Base-by-base conservation (phyloP, 1,140 invertebrate species). In the Goniozus legneri region DNA sequence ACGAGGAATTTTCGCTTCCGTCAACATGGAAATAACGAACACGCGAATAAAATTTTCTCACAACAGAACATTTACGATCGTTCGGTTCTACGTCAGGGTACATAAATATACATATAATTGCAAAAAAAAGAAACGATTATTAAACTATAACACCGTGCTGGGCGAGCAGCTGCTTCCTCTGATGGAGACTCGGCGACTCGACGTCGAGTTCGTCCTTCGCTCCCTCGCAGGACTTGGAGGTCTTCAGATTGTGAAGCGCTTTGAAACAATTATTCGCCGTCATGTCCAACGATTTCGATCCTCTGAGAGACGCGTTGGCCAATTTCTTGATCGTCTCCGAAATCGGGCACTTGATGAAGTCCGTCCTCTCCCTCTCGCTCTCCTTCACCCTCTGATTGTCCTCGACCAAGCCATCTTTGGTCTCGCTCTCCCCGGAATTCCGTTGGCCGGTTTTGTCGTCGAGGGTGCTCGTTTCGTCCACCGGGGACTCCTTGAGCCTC, bases 281-380 rank as follows among this genome's bases (percentile, higher is more conserved):
- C 31, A 69, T 69, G 19, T 73, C 70, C 4, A 71, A 41, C 0
- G 70, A 71, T 30, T 72, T 76, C 4, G 71, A 73, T 19, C 60
- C 67, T 27, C 59, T 65, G 8, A 76, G 33, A 10, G 73, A 74
- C 6, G 71, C 72, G 45, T 71, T 76, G 2, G 73, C 69, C 14
- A 76, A 45, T 36, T 74, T 76, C 41, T 66, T 76, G 3, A 75
- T 74, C 0, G 73, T 76, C 33, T 76, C 73, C 0, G 73, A 75
- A 10, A 75, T 76, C 3, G 72, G 73, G 45, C 65, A 71, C 24
- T 69, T 73, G 4, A 70, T 69, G 35, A 73, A 76, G 20, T 73
- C 70, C 13, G 64, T 52, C 35, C 51, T 61, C 2, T 64, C 57
- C 15, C 63, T 65, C 13, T 71, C 67, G 3, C 61, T 62, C 3